Evolutionary conservation across 1,140 invertebrate species (phyloP).

Genomic region (Musca domestica): DNA sequence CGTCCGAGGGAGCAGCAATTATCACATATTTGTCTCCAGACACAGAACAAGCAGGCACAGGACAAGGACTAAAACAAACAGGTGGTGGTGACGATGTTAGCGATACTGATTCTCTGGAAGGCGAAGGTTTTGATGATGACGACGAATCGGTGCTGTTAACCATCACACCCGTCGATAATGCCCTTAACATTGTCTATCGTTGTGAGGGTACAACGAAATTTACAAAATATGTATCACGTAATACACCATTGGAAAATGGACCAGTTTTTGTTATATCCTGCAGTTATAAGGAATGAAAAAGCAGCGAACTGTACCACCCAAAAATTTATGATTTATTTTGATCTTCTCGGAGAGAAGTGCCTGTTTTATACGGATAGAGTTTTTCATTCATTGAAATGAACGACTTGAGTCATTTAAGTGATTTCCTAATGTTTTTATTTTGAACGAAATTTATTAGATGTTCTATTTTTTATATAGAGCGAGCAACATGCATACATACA

Average conservation of each 20-base stretch:
- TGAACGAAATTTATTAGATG: not conserved
- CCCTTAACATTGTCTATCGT: conserved; percentile 68
- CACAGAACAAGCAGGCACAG: conserved; percentile 30
- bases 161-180: conserved; percentile 61
- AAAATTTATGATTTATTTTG: not conserved
- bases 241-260: conserved; percentile 44
- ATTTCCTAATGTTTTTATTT: not conserved
- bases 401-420: not conserved
- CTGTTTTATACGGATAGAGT: not conserved
- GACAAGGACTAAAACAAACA: conserved; percentile 37
- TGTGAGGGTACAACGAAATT: conserved; percentile 62
- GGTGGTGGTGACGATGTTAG: conserved; percentile 24
- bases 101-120: conserved; percentile 26
- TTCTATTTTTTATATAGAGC: not conserved
- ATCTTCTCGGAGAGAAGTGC: conserved; percentile 5
- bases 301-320: not conserved
- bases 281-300: conserved; percentile 48
- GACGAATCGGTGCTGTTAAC: conserved; percentile 52
- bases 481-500: no score
- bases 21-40: conserved; percentile 60
- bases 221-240: conserved; percentile 61
- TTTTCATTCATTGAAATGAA: not conserved
- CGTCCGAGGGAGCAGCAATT: conserved; percentile 51
- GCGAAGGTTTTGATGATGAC: conserved; percentile 25
- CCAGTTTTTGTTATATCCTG: conserved; percentile 50